These are phyloP conservation scores for Poeciliopsis turneri DNA, from an alignment of 2,797 vertebrate species.

Conservation along the genomic window DNA sequence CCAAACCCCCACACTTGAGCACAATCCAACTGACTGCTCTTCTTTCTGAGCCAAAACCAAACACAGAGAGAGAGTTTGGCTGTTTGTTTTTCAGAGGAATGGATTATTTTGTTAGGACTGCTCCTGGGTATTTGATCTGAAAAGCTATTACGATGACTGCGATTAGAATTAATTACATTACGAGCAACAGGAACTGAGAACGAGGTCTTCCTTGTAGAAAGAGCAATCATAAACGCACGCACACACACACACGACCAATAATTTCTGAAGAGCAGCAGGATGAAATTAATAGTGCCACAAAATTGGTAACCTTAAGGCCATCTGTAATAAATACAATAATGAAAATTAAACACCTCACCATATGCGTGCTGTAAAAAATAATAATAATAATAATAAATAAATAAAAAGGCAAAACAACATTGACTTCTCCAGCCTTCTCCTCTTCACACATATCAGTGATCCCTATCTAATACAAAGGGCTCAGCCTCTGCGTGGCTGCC, in stretches of 20 bases:
- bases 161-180: slow-evolving; percentile 79
- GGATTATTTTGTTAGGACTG: slow-evolving; percentile 71
- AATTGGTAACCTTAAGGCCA: slow-evolving; percentile 50
- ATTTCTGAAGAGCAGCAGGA: slow-evolving; percentile 47
- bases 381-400: neutral
- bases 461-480: slow-evolving; percentile 72
- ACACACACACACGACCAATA: slow-evolving; percentile 21
- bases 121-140: slow-evolving; percentile 79
- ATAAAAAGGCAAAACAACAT: slow-evolving; percentile 34
- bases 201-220: slow-evolving; percentile 54
- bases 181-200: slow-evolving; percentile 66
- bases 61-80: slow-evolving; percentile 47
- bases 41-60: slow-evolving; percentile 58
- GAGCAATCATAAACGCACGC: slow-evolving; percentile 36
- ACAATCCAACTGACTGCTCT: slow-evolving; percentile 58
- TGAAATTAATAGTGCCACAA: slow-evolving; percentile 57
- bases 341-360: slow-evolving; percentile 52
- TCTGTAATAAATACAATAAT: slow-evolving; percentile 50
- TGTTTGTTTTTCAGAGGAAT: slow-evolving; percentile 75
- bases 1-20: neutral
- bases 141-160: slow-evolving; percentile 77
- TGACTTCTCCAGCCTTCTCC: slow-evolving; percentile 52
- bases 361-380: slow-evolving; percentile 45
- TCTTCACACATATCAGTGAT: slow-evolving; percentile 65
- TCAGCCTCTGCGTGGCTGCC: slow-evolving; percentile 65